Evolutionary conservation across 2,797 vertebrate species (phyloP).

Genomic region (Manis javanica): DNA sequence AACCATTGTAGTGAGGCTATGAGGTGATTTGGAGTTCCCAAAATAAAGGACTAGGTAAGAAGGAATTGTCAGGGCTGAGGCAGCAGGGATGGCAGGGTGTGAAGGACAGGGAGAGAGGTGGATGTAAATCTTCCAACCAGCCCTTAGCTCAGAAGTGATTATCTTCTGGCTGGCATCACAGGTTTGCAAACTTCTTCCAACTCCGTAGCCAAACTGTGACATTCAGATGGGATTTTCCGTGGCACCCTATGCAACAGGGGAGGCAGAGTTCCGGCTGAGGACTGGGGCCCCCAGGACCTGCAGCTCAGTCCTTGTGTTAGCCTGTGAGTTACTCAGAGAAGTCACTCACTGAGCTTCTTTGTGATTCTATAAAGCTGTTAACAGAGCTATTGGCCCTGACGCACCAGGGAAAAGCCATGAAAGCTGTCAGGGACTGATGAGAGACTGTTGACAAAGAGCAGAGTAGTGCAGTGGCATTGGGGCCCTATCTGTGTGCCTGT

Average conservation of each 20-base stretch:
- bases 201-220: background rate
- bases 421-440: too few relatives aligned
- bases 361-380: background rate
- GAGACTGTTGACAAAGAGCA: background rate
- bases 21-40: background rate
- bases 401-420: too few relatives aligned
- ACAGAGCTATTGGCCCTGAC: background rate
- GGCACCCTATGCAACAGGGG: background rate
- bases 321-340: background rate
- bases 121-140: background rate
- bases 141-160: background rate
- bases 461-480: background rate
- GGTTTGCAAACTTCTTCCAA: background rate
- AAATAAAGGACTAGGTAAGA: background rate
- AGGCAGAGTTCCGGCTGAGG: background rate
- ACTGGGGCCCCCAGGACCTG: fast-evolving
- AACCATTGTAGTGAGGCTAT: background rate
- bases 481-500: background rate
- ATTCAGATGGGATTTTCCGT: background rate
- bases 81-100: fast-evolving
- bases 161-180: background rate
- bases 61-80: background rate
- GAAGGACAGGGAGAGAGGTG: background rate
- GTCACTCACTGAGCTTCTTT: background rate
- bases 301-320: background rate